These are phyloP conservation scores for Rhysida immarginata DNA, from an alignment of 1,140 invertebrate species.

Conservation along the genomic window DNA sequence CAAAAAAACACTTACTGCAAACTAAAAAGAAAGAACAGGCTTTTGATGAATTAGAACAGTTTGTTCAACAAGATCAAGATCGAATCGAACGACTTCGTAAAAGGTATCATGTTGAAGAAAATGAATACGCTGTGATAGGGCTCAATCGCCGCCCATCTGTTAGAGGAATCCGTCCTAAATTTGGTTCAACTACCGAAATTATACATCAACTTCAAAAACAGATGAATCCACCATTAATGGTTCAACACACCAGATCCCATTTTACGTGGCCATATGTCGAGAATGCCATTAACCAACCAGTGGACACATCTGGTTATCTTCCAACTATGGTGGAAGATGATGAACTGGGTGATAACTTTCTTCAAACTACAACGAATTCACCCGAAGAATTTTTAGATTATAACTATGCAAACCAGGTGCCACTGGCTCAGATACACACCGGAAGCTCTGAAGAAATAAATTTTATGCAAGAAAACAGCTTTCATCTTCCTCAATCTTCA, in stretches of 20 bases:
- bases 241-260: conserved; percentile 1
- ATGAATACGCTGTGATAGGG: conserved; percentile 65
- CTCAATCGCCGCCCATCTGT: conserved; percentile 75
- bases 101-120: conserved; percentile 39
- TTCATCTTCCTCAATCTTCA: too few relatives aligned
- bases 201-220: conserved; percentile 61
- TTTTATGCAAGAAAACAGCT: too few relatives aligned
- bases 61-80: conserved; percentile 64
- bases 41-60: conserved; percentile 60
- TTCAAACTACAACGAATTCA: neutral
- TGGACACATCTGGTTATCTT: neutral
- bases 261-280: conserved; percentile 15
- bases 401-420: neutral
- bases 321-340: conserved; percentile 19
- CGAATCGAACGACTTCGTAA: conserved; percentile 63
- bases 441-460: too few relatives aligned
- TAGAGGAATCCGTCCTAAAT: conserved; percentile 51
- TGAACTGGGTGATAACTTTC: neutral
- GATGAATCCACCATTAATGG: conserved; percentile 38
- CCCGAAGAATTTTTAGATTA: neutral
- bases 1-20: conserved; percentile 4
- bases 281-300: neutral
- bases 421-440: too few relatives aligned
- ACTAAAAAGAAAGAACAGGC: conserved; percentile 17
- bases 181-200: conserved; percentile 62